Conservation (phyloP, 2,113 vertebrate genomes). For the Nothoprocta pentlandii region DNA sequence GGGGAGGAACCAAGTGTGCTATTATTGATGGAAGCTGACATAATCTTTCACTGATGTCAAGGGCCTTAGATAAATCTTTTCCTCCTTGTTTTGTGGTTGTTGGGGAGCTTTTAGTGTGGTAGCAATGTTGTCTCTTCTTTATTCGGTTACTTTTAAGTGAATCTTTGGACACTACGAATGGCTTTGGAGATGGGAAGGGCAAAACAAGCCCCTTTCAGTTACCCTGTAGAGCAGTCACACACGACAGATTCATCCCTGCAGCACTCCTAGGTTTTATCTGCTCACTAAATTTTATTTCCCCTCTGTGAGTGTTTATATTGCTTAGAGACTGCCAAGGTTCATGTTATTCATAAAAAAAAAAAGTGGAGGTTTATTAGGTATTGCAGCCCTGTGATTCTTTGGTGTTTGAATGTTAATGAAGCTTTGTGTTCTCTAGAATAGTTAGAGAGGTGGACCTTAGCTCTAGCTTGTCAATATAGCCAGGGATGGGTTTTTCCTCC, state of each 20-base stretch:
- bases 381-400: slow-evolving; percentile 22
- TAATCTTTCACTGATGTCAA: background rate
- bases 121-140: background rate
- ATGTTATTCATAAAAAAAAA: slow-evolving; percentile 55
- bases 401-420: slow-evolving; percentile 56
- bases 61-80: background rate
- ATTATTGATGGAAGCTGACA: background rate
- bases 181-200: background rate
- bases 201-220: background rate
- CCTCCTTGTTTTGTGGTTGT: background rate
- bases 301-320: slow-evolving; percentile 58
- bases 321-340: slow-evolving; percentile 65
- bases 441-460: background rate
- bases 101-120: background rate
- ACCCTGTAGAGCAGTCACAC: background rate
- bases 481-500: background rate
- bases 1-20: background rate
- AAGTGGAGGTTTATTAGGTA: slow-evolving; percentile 44
- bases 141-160: background rate
- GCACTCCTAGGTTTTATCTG: slow-evolving; percentile 61
- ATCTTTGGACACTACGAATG: background rate
- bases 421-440: slow-evolving; percentile 1
- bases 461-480: background rate
- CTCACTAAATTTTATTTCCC: slow-evolving; percentile 68
- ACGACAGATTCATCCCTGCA: slow-evolving; percentile 45